phyloP scores from a whole-genome alignment of 1,140 invertebrate species.

The Zaprionus camerounensis region DNA sequence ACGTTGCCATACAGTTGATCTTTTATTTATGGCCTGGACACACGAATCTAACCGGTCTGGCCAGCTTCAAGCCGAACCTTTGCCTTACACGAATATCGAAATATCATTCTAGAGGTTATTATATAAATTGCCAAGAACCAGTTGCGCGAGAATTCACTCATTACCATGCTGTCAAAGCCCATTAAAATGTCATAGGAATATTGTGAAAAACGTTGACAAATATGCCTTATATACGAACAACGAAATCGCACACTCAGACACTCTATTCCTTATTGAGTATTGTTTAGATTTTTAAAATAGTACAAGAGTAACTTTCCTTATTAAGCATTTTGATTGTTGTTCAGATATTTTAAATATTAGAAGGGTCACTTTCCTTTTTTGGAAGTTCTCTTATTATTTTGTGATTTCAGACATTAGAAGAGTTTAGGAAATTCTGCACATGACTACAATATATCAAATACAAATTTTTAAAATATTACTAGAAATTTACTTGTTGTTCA shows the following conservation, averaged over 20 bases:
- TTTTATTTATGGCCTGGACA: neutral
- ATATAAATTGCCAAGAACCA: constrained; percentile 8
- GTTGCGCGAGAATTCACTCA: constrained; percentile 1
- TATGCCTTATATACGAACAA: neutral
- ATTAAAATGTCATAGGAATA: neutral
- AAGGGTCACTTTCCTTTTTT: neutral
- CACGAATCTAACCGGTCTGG: constrained; percentile 4
- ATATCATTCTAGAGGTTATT: constrained; percentile 2
- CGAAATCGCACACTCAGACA: neutral
- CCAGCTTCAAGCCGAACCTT: constrained; percentile 2
- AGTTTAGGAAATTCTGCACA: neutral
- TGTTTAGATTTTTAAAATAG: neutral
- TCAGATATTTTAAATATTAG: neutral
- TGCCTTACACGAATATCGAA: constrained; percentile 10
- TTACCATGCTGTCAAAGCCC: constrained; percentile 1
- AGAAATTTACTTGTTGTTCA: neutral
- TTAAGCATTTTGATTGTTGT: neutral
- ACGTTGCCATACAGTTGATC: neutral
- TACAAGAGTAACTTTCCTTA: neutral
- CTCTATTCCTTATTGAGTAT: neutral
- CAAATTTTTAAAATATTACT: no score
- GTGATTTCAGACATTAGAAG: neutral
- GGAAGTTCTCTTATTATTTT: no score
- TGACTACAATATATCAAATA: neutral
- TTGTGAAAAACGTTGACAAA: neutral